Conservation (phyloP, 2,113 vertebrate genomes). For the Coreoperca whiteheadi region DNA sequence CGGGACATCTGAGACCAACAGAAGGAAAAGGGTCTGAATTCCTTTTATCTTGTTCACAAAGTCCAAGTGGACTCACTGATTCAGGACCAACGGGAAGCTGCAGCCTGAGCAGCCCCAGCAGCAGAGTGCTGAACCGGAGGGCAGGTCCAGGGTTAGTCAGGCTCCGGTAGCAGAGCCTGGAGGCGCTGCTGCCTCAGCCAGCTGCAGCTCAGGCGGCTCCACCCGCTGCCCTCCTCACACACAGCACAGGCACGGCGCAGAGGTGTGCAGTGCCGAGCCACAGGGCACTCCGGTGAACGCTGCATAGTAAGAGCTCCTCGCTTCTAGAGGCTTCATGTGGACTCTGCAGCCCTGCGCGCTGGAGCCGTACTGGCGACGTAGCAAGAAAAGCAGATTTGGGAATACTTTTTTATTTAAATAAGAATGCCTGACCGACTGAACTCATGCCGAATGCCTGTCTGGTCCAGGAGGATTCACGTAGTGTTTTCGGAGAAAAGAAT, state of each 20-base stretch:
- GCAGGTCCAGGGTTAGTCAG: no score
- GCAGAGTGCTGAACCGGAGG: no score
- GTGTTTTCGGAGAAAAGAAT: fast-evolving
- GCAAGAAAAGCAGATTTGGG: background rate
- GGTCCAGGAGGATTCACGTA: fast-evolving
- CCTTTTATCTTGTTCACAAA: no score
- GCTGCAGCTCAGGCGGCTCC: no score
- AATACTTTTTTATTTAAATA: background rate
- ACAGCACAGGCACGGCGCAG: no score
- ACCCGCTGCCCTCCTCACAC: background rate
- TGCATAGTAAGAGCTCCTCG: fast-evolving
- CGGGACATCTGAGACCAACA: no score
- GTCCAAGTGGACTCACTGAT: no score
- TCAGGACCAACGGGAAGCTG: no score
- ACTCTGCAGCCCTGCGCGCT: background rate
- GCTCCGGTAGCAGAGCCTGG: no score
- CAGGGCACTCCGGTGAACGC: background rate
- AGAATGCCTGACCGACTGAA: background rate
- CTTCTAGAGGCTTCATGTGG: background rate
- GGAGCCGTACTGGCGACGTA: background rate
- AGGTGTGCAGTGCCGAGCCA: fast-evolving
- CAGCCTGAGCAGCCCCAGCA: no score
- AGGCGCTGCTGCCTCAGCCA: no score
- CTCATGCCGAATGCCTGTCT: background rate
- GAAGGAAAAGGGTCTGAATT: no score